A percentile compares a stretch with the other conserved stretches of the same genome.
phyloP scores from a whole-genome alignment of 2,888 invertebrate genomes.

The Flexamia atlantica region DNA sequence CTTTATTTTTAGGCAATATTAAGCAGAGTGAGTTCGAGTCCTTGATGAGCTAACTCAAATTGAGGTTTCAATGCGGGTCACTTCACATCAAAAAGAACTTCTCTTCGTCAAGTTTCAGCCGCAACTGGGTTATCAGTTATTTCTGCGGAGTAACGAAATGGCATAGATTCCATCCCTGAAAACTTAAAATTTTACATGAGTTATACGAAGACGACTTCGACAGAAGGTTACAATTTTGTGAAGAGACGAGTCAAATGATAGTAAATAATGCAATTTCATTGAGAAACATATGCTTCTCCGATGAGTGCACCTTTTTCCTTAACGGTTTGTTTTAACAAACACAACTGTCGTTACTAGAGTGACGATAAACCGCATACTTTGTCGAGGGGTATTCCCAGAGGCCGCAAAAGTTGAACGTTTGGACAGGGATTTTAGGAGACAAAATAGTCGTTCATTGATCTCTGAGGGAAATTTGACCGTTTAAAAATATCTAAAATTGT shows the following conservation, averaged over 20 bases:
- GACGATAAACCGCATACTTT: slow-evolving; percentile 32
- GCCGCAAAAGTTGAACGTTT: slow-evolving; percentile 28
- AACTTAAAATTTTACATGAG: slow-evolving; percentile 9
- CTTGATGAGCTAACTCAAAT: slow-evolving; percentile 10
- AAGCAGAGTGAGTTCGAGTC: not conserved
- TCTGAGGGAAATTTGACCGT: not conserved
- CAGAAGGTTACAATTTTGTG: not conserved
- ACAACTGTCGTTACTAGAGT: slow-evolving; percentile 37
- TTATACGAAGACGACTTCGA: slow-evolving; percentile 5
- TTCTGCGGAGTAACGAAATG: not conserved
- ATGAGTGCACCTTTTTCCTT: slow-evolving; percentile 36
- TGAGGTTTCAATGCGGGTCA: not conserved
- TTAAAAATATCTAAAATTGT: slow-evolving; percentile 1
- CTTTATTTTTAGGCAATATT: not conserved
- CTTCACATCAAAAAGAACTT: not conserved
- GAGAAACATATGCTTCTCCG: slow-evolving; percentile 40
- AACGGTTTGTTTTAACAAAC: slow-evolving; percentile 49
- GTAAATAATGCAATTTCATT: slow-evolving; percentile 25
- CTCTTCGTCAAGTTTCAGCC: not conserved
- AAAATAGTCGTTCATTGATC: not conserved
- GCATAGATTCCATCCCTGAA: slow-evolving; percentile 6
- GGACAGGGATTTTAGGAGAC: slow-evolving; percentile 13
- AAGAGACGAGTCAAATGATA: not conserved
- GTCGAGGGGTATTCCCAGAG: slow-evolving; percentile 33
- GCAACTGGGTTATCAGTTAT: slow-evolving; percentile 6